Base-by-base conservation (phyloP, 1,140 invertebrate species). In the Diplogasteroides magnus region DNA sequence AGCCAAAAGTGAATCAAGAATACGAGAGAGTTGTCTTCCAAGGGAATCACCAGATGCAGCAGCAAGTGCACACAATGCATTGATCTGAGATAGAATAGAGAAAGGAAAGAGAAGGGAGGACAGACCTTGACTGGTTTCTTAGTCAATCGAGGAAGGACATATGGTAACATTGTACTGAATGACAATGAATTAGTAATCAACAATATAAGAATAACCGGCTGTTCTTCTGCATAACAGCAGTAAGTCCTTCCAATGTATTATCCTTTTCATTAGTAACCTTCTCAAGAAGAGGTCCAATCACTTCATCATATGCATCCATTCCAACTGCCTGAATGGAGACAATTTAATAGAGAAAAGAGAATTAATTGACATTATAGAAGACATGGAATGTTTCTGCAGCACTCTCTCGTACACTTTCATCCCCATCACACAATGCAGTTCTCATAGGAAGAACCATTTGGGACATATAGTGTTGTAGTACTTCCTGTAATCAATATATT, bases 321-420 rank as follows among this genome's bases (percentile, higher is more conserved):
- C 96, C 95, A 32, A 98, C 93, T 37, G 92, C 97, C 37, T 89
- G 89, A 86, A 71, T 0, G 31, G 37, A 37, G 29, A 27, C 6
- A 29, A 68, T 68, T 27, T 23, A 0, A 25, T 19, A 15, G 25
- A 23, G 1, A 61, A 23, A 0, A 61, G 28, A 15, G 0, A 15
- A 26, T 0, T 11, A 23, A 61, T 0, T 25, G 11, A 72, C 69
- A 15, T 56, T 31, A 29, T 98, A 94, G 56, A 98, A 87, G 78
- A 90, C 91, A 79, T 97, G 94, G 84, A 98, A 99, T 0, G 95
- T 96, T 79, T 92, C 91, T 6, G 95, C 94, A 3, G 95, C 95
- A 26, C 94, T 94, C 84, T 90, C 87, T 61, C 96, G 86, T 11
- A 98, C 94, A 86, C 94, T 91, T 1, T 91, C 90, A 71, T 94